Percentiles rank a stretch among this genome's conserved stretches.
Conservation (phyloP, 2,113 vertebrate species). For the Cathartes aura region DNA sequence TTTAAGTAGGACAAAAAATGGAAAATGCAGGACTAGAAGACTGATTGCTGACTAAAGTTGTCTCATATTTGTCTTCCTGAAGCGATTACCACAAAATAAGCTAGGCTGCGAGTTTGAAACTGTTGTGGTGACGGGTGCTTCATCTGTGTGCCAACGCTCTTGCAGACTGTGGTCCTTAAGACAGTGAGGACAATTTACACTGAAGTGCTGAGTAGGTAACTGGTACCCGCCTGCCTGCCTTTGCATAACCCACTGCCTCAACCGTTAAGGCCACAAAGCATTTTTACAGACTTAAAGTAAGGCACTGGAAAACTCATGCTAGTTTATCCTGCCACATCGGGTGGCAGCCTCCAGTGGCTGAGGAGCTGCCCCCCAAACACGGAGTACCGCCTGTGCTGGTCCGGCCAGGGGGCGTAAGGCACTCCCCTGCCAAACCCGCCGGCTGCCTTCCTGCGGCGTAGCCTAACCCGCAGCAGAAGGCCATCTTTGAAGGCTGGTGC, state of each 20-base stretch:
- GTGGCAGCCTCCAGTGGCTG: not conserved
- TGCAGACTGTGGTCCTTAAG: not conserved
- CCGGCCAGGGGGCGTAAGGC: too few species aligned
- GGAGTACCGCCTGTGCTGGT: accelerated
- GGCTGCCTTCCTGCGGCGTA: not conserved
- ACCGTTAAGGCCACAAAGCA: not conserved
- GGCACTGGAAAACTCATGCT: not conserved
- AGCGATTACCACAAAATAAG: not conserved
- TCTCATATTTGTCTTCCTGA: not conserved
- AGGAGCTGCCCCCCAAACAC: not conserved
- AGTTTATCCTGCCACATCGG: not conserved
- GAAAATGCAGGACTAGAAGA: not conserved
- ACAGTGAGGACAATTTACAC: not conserved
- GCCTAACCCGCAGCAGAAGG: not conserved
- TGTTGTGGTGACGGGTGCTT: not conserved
- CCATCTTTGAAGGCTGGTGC: not conserved
- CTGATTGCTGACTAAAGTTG: not conserved
- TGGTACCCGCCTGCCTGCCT: not conserved
- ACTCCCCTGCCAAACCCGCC: not conserved
- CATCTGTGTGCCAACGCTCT: not conserved
- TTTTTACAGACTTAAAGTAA: not conserved
- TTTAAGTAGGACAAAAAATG: not conserved
- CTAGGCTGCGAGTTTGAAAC: accelerated
- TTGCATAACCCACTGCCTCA: not conserved
- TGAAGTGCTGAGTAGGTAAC: not conserved